Percentiles rank a stretch among this genome's conserved stretches.
Conservation (phyloP, 2,797 vertebrate species). For the Anabacerthia variegaticeps region DNA sequence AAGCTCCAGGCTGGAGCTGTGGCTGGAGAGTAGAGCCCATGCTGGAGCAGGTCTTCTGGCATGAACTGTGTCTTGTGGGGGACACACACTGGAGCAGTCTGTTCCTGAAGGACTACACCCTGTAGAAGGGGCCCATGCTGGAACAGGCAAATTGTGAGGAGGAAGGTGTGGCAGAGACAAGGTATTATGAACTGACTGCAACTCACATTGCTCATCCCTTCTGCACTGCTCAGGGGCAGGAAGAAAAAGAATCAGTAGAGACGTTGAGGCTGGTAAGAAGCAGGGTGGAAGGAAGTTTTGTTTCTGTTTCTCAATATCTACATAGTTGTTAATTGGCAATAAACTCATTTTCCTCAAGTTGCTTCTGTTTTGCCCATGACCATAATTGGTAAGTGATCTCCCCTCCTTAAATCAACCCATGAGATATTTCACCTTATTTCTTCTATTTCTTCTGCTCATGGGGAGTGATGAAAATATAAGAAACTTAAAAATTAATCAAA, state of each 20-base stretch:
- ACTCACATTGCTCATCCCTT: not conserved
- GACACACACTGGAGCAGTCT: not conserved
- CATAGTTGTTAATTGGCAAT: not conserved
- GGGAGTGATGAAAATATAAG: not conserved
- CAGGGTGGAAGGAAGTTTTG: rapidly evolving
- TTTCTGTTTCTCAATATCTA: not conserved
- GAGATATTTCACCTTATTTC: not conserved
- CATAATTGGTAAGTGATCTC: not conserved
- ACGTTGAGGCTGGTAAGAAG: not conserved
- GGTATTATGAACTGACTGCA: not conserved
- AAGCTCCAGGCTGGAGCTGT: rapidly evolving
- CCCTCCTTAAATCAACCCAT: not conserved
- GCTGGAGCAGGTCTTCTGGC: not conserved
- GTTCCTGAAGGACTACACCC: not conserved
- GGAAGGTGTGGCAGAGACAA: not conserved
- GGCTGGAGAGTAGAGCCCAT: not conserved
- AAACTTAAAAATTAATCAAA: not conserved
- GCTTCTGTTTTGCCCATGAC: not conserved
- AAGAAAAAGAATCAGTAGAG: not conserved
- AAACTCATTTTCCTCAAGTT: not conserved
- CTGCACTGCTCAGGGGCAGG: not conserved
- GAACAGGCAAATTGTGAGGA: not conserved
- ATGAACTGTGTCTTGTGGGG: not conserved
- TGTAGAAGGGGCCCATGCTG: not conserved
- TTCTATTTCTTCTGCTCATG: not conserved